Conservation (phyloP, 2,888 invertebrate genomes). For the Standfussiana lucernea region DNA sequence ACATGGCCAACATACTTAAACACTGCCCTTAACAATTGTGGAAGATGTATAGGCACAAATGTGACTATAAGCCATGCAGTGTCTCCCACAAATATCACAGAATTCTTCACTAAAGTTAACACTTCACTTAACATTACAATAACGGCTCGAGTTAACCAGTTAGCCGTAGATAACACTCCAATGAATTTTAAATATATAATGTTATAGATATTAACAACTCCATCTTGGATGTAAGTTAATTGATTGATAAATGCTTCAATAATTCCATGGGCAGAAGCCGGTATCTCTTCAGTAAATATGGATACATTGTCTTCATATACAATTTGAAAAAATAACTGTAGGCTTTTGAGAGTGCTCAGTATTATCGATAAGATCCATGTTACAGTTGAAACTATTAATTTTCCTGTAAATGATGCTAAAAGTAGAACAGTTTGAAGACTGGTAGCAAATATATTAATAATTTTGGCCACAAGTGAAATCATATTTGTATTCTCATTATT, state of each 20-base stretch:
- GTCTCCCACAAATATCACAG: constrained; percentile 81
- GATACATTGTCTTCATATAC: constrained; percentile 86
- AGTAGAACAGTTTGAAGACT: constrained; percentile 78
- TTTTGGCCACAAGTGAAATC: constrained; percentile 83
- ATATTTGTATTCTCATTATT: constrained; percentile 75
- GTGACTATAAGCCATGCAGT: constrained; percentile 84
- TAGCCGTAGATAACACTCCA: constrained; percentile 66
- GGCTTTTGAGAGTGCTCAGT: constrained; percentile 68
- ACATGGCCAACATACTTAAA: constrained; percentile 72
- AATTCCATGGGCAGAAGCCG: constrained; percentile 73
- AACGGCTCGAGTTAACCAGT: constrained; percentile 72
- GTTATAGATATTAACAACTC: constrained; percentile 66
- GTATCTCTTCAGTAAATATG: constrained; percentile 84
- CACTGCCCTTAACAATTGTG: constrained; percentile 76
- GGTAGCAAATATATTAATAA: constrained; percentile 78
- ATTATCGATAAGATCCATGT: constrained; percentile 73
- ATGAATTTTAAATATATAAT: constrained; percentile 70
- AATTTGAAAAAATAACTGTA: constrained; percentile 82
- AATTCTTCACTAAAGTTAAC: constrained; percentile 76
- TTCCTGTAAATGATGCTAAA: constrained; percentile 81
- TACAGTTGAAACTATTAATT: constrained; percentile 80
- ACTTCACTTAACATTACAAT: constrained; percentile 77
- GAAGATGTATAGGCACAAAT: constrained; percentile 85
- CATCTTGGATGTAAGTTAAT: constrained; percentile 69
- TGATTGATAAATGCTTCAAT: constrained; percentile 66